These are phyloP conservation scores for Crematogaster levior DNA, from an alignment of 2,888 invertebrate species.

Conservation along the genomic window DNA sequence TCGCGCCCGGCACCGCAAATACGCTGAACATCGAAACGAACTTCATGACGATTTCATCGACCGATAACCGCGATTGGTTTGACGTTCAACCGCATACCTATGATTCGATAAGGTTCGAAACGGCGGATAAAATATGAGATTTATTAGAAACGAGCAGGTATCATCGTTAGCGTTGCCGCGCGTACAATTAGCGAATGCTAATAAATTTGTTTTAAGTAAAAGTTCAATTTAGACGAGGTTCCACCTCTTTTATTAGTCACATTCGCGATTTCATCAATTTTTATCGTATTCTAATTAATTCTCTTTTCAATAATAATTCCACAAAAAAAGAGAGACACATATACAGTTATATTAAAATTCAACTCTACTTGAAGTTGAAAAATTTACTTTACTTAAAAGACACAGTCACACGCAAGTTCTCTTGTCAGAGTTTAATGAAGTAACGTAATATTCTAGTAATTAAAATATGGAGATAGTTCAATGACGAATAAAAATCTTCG, in stretches of 20 bases:
- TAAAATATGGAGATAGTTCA: background rate
- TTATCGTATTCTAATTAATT: conserved; percentile 10
- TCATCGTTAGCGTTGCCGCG: conserved; percentile 23
- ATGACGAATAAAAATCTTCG: background rate
- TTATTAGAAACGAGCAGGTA: conserved; percentile 38
- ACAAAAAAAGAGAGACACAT: background rate
- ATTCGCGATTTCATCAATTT: background rate
- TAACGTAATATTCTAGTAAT: background rate
- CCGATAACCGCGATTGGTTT: conserved; percentile 74
- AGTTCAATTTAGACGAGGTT: conserved; percentile 1
- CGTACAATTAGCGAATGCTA: conserved; percentile 1
- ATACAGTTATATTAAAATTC: conserved; percentile 13
- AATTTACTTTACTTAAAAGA: conserved; percentile 19
- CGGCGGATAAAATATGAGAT: conserved; percentile 51
- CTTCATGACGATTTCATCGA: conserved; percentile 76
- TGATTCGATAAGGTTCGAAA: conserved; percentile 72
- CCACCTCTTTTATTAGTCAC: background rate
- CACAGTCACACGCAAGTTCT: background rate
- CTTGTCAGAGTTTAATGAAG: conserved; percentile 8
- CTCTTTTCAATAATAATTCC: conserved; percentile 7
- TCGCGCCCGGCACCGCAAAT: conserved; percentile 63
- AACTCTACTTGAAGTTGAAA: conserved; percentile 12
- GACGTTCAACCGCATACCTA: conserved; percentile 64
- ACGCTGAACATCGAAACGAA: conserved; percentile 63
- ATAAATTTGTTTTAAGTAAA: background rate